Percentiles rank a stretch among this genome's conserved stretches.
phyloP scores from a whole-genome alignment of 2,113 vertebrate species.

The Boulengeromyrus knoepffleri region DNA sequence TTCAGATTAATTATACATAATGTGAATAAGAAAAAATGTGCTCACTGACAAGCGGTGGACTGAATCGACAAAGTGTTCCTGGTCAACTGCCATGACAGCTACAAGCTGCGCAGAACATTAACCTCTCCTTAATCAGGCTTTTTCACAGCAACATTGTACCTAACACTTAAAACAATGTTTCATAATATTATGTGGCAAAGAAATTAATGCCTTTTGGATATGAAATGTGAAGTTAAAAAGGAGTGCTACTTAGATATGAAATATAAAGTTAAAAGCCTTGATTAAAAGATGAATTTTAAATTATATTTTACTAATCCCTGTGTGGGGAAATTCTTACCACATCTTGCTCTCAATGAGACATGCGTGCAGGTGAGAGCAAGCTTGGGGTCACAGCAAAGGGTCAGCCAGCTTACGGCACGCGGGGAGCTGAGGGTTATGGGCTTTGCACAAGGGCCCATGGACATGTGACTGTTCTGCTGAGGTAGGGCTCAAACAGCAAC shows the following conservation, averaged over 20 bases:
- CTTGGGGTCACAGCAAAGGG: background rate
- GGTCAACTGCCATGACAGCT: background rate
- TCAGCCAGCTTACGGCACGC: background rate
- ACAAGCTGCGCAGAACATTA: background rate
- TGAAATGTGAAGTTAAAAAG: background rate
- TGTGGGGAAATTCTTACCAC: background rate
- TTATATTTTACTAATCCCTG: background rate
- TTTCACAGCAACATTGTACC: background rate
- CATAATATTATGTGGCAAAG: background rate
- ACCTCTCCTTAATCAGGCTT: background rate
- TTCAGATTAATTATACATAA: background rate
- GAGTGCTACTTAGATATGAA: background rate
- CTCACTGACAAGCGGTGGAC: background rate
- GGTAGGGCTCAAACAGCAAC: background rate
- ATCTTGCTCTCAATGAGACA: background rate
- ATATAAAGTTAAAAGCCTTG: background rate
- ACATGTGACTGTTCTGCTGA: background rate
- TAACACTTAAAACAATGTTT: background rate
- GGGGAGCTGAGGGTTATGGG: background rate
- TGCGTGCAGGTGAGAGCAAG: background rate
- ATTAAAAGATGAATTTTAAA: background rate
- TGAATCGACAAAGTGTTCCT: background rate
- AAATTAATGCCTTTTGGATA: background rate
- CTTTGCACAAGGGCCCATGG: background rate
- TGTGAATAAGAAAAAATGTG: background rate